Percentiles rank a stretch among this genome's conserved stretches.
Conservation (phyloP, 1,140 invertebrate species). For the Diorhabda sublineata region DNA sequence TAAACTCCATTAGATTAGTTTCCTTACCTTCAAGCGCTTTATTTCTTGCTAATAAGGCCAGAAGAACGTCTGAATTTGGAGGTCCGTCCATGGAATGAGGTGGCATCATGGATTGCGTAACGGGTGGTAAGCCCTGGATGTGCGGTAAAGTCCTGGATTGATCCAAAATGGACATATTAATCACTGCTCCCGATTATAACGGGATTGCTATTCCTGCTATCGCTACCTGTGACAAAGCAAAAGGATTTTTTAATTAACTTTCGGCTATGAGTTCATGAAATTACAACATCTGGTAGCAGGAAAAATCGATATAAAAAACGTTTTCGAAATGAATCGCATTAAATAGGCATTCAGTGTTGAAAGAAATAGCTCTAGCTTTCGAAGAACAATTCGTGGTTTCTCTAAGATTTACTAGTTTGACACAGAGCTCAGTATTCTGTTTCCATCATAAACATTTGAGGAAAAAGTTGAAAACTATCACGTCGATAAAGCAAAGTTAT, state of each 20-base stretch:
- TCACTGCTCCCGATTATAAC: conserved; percentile 8
- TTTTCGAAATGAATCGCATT: too few relatives aligned
- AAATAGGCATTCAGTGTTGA: too few relatives aligned
- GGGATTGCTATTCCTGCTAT: not conserved
- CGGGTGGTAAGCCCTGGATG: conserved; percentile 40
- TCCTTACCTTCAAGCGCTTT: conserved; percentile 78
- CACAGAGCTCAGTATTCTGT: too few relatives aligned
- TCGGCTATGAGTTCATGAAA: too few relatives aligned
- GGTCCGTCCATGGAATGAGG: conserved; percentile 48
- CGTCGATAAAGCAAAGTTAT: too few relatives aligned
- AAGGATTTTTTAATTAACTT: not conserved
- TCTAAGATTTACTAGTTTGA: too few relatives aligned
- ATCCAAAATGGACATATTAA: conserved; percentile 48
- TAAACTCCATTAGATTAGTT: not conserved
- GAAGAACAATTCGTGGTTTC: too few relatives aligned
- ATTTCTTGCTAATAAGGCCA: conserved; percentile 78
- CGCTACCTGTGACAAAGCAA: not conserved
- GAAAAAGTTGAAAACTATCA: too few relatives aligned
- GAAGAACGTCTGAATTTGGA: conserved; percentile 75
- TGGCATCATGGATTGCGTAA: conserved; percentile 40
- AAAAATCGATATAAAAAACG: too few relatives aligned
- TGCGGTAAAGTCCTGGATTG: conserved; percentile 42
- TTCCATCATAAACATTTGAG: too few relatives aligned
- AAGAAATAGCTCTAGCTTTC: too few relatives aligned
- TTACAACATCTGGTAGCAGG: too few relatives aligned